Evolutionary conservation across 2,797 vertebrate genomes (phyloP).

Genomic region (Acipenser transmontanus): DNA sequence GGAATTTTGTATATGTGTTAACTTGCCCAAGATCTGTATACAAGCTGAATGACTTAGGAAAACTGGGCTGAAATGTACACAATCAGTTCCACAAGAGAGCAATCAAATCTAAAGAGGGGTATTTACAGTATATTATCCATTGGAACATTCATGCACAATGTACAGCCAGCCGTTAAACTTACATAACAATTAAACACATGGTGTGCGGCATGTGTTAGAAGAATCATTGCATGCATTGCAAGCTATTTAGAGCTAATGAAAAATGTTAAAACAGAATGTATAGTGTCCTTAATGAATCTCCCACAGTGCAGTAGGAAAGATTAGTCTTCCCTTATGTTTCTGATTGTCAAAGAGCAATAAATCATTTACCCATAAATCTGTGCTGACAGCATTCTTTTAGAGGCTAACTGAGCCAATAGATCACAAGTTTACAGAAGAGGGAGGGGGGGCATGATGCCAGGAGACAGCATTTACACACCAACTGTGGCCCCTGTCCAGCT

Average conservation of each 20-base stretch:
- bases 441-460: conserved; percentile 27
- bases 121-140: too few relatives aligned
- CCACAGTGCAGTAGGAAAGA: conserved; percentile 11
- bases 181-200: conserved; percentile 5
- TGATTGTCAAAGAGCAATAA: conserved; percentile 9
- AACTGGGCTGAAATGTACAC: too few relatives aligned
- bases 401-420: conserved; percentile 46
- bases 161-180: not conserved
- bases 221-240: conserved; percentile 7
- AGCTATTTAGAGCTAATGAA: conserved; percentile 13
- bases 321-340: conserved; percentile 15
- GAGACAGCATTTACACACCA: conserved; percentile 28
- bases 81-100: too few relatives aligned
- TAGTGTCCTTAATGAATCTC: conserved; percentile 17
- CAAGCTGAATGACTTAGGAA: too few relatives aligned
- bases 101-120: too few relatives aligned
- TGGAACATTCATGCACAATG: not conserved
- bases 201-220: not conserved
- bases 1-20: too few relatives aligned
- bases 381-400: conserved; percentile 25
- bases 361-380: conserved; percentile 37
- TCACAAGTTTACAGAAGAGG: conserved; percentile 40
- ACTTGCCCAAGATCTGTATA: too few relatives aligned
- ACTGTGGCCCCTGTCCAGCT: conserved; percentile 57
- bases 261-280: conserved; percentile 11